A percentile compares a stretch with the other conserved stretches of the same genome.
Evolutionary conservation across 92 coral and sea anemone genomes (phyloP).

Genomic region (Paramuricea clavata): DNA sequence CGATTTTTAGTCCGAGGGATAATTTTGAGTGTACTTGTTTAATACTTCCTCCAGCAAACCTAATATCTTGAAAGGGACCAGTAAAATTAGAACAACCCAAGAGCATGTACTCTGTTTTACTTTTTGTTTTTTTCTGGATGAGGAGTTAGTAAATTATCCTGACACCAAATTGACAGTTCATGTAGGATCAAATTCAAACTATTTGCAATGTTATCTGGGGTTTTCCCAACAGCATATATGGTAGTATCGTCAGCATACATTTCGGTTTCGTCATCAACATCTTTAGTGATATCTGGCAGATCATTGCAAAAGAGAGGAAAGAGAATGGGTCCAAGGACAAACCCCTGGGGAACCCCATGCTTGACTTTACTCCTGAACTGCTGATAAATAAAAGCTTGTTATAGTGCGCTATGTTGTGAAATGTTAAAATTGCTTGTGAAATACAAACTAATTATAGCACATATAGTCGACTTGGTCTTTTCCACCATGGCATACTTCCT

Average conservation of each 20-base stretch:
- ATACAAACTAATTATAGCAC: no score
- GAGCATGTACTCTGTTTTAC: constrained; percentile 41
- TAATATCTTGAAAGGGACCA: constrained; percentile 45
- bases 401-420: no score
- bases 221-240: constrained; percentile 11
- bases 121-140: no score
- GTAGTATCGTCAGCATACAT: constrained; percentile 63
- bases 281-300: constrained; percentile 37
- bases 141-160: constrained; percentile 13
- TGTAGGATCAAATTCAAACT: constrained; percentile 4
- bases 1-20: constrained; percentile 44
- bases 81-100: constrained; percentile 22
- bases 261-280: constrained; percentile 39
- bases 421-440: no score
- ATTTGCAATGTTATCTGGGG: neutral
- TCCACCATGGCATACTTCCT: no score
- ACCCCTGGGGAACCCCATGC: constrained; percentile 21
- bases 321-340: constrained; percentile 3
- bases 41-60: constrained; percentile 4
- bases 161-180: constrained; percentile 13
- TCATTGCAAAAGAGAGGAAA: constrained; percentile 15
- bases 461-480: no score
- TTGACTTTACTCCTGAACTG: neutral
- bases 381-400: no score
- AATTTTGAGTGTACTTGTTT: constrained; percentile 15